These are phyloP conservation scores for Chascanopsetta lugubris DNA, from an alignment of 2,113 vertebrate genomes.

Conservation along the genomic window DNA sequence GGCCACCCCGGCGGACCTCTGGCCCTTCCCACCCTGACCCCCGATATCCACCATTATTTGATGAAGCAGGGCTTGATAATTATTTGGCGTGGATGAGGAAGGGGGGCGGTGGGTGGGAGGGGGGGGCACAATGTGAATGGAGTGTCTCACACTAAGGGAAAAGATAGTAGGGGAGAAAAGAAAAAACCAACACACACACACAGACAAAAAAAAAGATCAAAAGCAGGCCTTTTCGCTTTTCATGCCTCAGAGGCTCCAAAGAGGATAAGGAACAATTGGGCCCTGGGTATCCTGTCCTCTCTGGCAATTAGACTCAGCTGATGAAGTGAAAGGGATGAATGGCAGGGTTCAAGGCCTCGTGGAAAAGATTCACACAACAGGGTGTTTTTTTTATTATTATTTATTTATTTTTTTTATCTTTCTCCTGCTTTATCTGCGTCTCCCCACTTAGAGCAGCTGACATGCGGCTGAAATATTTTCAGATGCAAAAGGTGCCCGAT, in stretches of 20 bases:
- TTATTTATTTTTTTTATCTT: no score
- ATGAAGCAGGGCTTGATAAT: constrained; percentile 98
- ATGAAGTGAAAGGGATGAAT: constrained; percentile 99
- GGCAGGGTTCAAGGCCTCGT: constrained; percentile 99
- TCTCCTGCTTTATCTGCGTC: constrained; percentile 78
- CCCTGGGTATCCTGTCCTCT: constrained; percentile 97
- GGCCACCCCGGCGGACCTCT: constrained; percentile 87
- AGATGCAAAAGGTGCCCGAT: constrained; percentile 88
- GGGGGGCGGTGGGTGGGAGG: no score
- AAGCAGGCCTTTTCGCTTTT: constrained; percentile 97
- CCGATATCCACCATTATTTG: constrained; percentile 94
- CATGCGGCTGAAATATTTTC: constrained; percentile 96
- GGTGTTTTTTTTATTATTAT: constrained; percentile 89
- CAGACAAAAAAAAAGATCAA: constrained; percentile 89
- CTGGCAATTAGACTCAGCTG: constrained; percentile 99
- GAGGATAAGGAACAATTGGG: constrained; percentile 98
- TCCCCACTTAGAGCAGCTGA: constrained; percentile 84
- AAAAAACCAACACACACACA: constrained; percentile 81
- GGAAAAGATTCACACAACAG: constrained; percentile 96
- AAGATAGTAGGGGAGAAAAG: constrained; percentile 83
- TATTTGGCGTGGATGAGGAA: constrained; percentile 96
- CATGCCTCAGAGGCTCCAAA: constrained; percentile 99
- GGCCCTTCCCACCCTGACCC: constrained; percentile 94
- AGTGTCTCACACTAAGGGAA: constrained; percentile 92
- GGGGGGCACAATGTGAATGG: constrained; percentile 89